phyloP scores from a whole-genome alignment of 2,113 vertebrate species.

The Vulpes ferrilata region DNA sequence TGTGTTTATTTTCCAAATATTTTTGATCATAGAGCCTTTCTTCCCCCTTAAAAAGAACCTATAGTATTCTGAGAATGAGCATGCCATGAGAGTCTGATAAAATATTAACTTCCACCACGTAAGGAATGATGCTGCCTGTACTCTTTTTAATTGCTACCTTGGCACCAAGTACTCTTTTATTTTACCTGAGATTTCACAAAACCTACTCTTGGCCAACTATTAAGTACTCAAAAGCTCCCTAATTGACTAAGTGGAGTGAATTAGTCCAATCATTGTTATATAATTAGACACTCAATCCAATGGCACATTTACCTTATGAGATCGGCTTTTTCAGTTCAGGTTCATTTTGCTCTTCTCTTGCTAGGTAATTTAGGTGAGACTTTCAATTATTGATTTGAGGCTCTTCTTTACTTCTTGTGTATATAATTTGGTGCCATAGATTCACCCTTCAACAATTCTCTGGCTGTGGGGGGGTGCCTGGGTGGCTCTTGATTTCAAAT shows the following conservation, averaged over 20 bases:
- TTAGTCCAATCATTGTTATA: neutral
- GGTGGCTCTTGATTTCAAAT: neutral
- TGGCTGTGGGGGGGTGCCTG: neutral
- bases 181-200: neutral
- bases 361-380: neutral
- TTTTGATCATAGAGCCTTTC: neutral
- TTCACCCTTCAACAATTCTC: neutral
- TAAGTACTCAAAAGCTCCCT: neutral
- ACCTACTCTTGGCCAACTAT: neutral
- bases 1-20: conserved; percentile 22
- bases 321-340: neutral
- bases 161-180: neutral
- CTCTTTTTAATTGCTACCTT: neutral
- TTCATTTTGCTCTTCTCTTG: neutral
- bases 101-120: neutral
- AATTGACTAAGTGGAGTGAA: neutral
- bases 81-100: neutral
- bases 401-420: neutral
- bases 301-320: neutral
- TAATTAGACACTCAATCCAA: neutral
- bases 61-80: neutral
- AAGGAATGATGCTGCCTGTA: neutral
- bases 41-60: neutral
- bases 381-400: neutral
- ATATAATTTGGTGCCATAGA: neutral